Evolutionary conservation across 1,140 invertebrate genomes (phyloP), one percentile per base, ranked within the genome.

Genomic region (Stegodyphus mimosarum): DNA sequence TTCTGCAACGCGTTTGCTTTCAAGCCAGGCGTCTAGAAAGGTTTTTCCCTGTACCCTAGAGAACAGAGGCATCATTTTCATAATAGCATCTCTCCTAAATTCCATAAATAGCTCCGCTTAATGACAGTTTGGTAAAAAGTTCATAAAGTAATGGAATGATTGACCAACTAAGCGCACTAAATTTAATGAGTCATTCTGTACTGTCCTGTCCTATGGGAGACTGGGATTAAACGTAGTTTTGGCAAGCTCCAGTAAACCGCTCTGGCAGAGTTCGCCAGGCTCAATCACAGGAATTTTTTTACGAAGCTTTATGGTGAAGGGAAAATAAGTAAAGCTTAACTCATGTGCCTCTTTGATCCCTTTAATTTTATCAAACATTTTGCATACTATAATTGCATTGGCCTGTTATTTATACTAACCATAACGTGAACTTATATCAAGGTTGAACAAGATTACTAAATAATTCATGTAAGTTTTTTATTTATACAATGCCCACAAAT

Each of bases 61-160:
- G 72, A 74, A 74, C 72, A 74, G 60, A 63, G 60, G 74, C 60
- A 76, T 76, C 74, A 76, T 76, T 76, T 76, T 76, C 74, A 76
- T 76, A 76, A 76, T 76, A 76, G 74, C 74, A 51, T 76, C 49
- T 66, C 74, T 76, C 55, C 74, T n/a, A 49, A 76, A 66, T 53
- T 76, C 74, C 49, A 76, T 76, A 76, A 76, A 76, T 76, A 76
- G 60, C 74, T 66, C 10, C 74, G 33, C 52, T 76, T 76, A 76
- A 76, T 76, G 74, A 66, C 74, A 66, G 74, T 17, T 17, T n/a
- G 74, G 55, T 76, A 76, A 76, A 76, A 76, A 76, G 74, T 76
- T 76, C 55, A 64, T 76, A 64, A 76, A 66, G 74, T 76, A 76
- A 76, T 76, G 74, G 74, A 76, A 60, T 53, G 74, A 76, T 76